Conservation (phyloP, 1,140 invertebrate genomes). For the Homarus americanus region DNA sequence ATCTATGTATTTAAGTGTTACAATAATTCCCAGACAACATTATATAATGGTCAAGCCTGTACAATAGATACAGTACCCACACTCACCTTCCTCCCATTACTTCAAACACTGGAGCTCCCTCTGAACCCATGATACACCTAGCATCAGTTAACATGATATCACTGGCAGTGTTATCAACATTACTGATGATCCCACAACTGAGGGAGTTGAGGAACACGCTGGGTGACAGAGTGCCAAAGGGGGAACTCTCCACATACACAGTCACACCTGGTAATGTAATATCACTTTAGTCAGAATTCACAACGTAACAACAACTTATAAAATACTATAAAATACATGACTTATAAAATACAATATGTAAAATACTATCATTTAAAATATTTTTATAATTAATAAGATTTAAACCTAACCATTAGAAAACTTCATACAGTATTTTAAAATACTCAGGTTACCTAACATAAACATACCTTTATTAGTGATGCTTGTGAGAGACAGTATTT, state of each 20-base stretch:
- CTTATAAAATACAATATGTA: background rate
- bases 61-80: background rate
- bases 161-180: background rate
- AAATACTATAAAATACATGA: background rate
- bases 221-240: constrained; percentile 50
- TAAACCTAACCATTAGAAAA: too few relatives aligned
- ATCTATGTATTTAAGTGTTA: too few relatives aligned
- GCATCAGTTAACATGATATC: constrained; percentile 55
- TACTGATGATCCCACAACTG: constrained; percentile 54
- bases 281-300: background rate
- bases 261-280: background rate
- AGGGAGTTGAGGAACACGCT: constrained; percentile 59
- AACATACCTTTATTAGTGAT: background rate
- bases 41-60: too few relatives aligned
- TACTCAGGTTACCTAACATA: background rate
- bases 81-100: constrained; percentile 23
- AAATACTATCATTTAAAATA: too few relatives aligned
- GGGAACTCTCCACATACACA: constrained; percentile 62
- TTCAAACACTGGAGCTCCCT: constrained; percentile 61
- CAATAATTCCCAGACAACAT: too few relatives aligned
- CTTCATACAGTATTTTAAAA: background rate
- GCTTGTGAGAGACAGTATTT: background rate
- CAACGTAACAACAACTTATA: background rate
- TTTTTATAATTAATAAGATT: too few relatives aligned
- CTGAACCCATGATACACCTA: constrained; percentile 49